phyloP scores from a whole-genome alignment of 2,888 invertebrate genomes.

The Thymelicus sylvestris region DNA sequence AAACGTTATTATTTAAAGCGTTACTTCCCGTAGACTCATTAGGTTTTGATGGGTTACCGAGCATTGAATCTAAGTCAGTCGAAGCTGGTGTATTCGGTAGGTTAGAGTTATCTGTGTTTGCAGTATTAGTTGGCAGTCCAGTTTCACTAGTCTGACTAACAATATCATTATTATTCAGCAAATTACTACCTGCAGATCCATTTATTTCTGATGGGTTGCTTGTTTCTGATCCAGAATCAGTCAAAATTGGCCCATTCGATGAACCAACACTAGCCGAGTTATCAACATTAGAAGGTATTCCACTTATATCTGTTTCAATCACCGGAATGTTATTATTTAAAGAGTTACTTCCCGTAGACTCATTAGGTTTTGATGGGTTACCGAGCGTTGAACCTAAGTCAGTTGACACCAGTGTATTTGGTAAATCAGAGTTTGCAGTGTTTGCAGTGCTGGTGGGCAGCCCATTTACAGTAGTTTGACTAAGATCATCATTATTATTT shows the following conservation, averaged over 20 bases:
- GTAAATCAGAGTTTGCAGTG: neutral
- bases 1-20: neutral
- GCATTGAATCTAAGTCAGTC: neutral
- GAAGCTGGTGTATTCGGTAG: neutral
- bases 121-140: neutral
- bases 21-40: neutral
- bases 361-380: neutral
- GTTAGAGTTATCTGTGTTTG: neutral
- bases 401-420: too few species aligned
- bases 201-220: neutral
- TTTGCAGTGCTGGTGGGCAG: neutral
- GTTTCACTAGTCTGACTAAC: neutral
- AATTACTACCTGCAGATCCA: neutral
- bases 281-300: too few species aligned
- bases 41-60: neutral
- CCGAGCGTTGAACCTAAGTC: neutral
- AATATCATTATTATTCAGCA: neutral
- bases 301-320: neutral
- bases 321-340: neutral
- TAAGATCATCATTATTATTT: neutral
- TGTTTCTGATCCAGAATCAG: neutral
- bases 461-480: neutral
- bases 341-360: neutral
- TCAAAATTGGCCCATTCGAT: neutral
- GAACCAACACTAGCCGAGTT: slow-evolving; percentile 5